Conservation (phyloP, 2,797 vertebrate genomes). For the Cryptoblepharus egeriae region DNA sequence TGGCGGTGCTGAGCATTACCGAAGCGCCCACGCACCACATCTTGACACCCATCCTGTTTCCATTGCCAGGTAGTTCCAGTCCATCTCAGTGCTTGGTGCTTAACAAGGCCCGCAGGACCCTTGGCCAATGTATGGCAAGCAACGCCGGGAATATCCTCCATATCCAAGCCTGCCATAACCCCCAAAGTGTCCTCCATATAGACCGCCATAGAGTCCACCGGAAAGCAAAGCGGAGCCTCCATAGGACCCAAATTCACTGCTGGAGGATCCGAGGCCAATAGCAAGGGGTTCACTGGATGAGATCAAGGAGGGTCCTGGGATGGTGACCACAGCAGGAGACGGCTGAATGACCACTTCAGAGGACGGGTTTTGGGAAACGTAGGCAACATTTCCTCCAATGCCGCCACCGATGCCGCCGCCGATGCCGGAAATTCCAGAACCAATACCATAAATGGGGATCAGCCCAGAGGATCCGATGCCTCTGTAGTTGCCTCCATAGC, state of each 20-base stretch:
- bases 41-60: neutral
- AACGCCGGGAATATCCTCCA: neutral
- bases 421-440: neutral
- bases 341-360: no score
- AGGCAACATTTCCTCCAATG: neutral
- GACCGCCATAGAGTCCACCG: neutral
- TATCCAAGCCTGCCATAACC: neutral
- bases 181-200: neutral
- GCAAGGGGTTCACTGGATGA: neutral
- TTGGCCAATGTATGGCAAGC: neutral
- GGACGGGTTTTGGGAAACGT: neutral
- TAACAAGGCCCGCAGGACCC: slow-evolving; percentile 3
- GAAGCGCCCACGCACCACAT: neutral
- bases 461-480: neutral
- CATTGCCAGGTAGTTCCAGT: neutral
- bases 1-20: neutral
- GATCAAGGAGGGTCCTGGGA: slow-evolving; percentile 1
- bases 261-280: neutral
- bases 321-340: neutral
- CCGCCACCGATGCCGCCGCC: neutral
- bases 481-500: neutral
- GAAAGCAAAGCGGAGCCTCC: neutral
- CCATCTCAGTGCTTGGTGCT: neutral
- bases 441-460: neutral
- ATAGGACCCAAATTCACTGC: neutral